Evolutionary conservation across 2,113 vertebrate species (phyloP).

Genomic region (Sminthopsis crassicaudata): DNA sequence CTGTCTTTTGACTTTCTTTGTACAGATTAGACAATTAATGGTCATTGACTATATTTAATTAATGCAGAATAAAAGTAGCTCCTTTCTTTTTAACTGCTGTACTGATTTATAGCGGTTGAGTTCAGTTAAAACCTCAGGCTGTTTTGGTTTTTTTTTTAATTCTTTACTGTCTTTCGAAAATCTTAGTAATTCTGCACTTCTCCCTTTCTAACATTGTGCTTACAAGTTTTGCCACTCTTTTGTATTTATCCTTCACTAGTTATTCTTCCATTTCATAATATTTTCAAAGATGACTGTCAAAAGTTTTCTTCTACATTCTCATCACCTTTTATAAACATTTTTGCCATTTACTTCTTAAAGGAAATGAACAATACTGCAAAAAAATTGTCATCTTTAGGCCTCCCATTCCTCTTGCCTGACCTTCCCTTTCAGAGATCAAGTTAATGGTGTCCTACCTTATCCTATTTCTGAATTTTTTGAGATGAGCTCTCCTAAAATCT

Average conservation of each 20-base stretch:
- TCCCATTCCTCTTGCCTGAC: neutral
- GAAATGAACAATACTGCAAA: neutral
- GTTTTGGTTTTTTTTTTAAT: too few species aligned
- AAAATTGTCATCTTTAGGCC: neutral
- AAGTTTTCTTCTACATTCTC: neutral
- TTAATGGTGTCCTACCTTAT: neutral
- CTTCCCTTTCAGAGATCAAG: neutral
- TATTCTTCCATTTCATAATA: neutral
- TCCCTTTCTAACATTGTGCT: neutral
- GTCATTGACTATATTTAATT: neutral
- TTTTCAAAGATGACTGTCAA: neutral
- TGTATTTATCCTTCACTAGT: neutral
- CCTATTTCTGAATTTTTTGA: neutral
- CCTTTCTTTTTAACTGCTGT: neutral
- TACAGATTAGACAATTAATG: neutral
- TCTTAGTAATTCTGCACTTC: neutral
- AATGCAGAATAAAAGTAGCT: neutral
- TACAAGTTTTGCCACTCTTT: neutral
- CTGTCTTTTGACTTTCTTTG: neutral
- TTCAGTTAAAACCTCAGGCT: neutral
- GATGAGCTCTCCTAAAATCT: neutral
- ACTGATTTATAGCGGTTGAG: neutral
- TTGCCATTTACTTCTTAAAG: neutral
- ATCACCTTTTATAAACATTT: neutral
- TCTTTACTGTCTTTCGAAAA: neutral